phyloP scores from a whole-genome alignment of 2,888 invertebrate genomes.

The Ophion ellenae region DNA sequence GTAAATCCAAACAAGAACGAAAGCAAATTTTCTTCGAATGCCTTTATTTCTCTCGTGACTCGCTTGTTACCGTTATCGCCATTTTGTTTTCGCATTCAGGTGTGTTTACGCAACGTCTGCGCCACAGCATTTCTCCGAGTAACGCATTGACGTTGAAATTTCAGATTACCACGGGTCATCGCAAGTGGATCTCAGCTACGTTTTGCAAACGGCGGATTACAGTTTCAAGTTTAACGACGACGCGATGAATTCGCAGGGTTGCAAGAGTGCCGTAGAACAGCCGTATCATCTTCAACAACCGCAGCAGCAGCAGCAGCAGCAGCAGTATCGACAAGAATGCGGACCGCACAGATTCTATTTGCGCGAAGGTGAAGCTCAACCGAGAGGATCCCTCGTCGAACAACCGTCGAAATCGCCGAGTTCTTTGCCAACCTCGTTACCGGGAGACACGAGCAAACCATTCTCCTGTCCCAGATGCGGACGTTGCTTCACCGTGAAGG shows the following conservation, averaged over 20 bases:
- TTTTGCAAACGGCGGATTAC: conserved; percentile 67
- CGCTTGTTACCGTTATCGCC: neutral
- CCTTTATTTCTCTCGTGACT: neutral
- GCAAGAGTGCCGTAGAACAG: neutral
- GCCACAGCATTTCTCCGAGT: conserved; percentile 15
- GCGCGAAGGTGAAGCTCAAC: conserved; percentile 34
- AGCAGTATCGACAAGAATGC: neutral
- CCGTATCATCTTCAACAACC: conserved; percentile 19
- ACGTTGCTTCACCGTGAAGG: conserved; percentile 79
- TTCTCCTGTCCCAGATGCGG: conserved; percentile 81
- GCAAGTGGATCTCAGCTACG: conserved; percentile 74
- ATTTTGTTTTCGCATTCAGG: neutral
- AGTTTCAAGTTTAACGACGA: conserved; percentile 15
- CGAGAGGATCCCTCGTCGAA: conserved; percentile 3
- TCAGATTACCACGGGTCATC: conserved; percentile 74
- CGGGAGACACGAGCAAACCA: conserved; percentile 67
- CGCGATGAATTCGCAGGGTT: conserved; percentile 32
- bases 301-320: neutral
- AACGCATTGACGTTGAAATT: conserved; percentile 70
- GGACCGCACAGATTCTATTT: conserved; percentile 18
- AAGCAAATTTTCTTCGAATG: neutral
- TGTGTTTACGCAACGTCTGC: neutral
- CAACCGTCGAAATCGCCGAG: conserved; percentile 9
- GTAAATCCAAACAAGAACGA: neutral
- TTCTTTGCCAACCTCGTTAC: neutral